Conservation (phyloP, 2,797 vertebrate genomes). For the Meriones psammophilus region DNA sequence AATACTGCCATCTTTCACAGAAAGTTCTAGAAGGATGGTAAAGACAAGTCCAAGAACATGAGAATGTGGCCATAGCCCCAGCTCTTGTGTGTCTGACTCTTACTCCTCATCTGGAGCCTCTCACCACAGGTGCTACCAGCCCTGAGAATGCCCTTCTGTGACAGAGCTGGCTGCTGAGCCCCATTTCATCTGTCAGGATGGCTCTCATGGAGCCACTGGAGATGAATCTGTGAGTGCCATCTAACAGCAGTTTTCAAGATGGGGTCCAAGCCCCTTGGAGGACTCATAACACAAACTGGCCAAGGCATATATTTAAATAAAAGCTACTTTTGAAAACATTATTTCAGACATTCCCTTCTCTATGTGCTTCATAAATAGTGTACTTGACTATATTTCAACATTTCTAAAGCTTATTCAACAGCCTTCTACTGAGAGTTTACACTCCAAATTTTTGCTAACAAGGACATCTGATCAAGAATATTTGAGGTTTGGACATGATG, state of each 20-base stretch:
- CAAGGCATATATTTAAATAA: neutral
- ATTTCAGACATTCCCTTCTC: neutral
- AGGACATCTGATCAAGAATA: neutral
- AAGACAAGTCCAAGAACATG: neutral
- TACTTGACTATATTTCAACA: neutral
- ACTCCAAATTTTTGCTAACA: neutral
- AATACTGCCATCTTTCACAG: neutral
- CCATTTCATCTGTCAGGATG: too few relatives aligned
- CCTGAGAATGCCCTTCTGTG: neutral
- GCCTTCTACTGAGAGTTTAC: neutral
- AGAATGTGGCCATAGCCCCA: neutral
- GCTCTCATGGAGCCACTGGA: rapidly evolving
- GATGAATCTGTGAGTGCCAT: neutral
- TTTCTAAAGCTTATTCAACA: neutral
- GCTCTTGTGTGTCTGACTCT: neutral
- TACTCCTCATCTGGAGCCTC: neutral
- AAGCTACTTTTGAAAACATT: neutral
- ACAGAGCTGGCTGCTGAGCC: too few relatives aligned
- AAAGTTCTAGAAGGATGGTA: neutral
- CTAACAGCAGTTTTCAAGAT: neutral
- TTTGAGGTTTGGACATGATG: neutral
- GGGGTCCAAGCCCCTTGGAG: neutral
- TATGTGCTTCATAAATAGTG: neutral
- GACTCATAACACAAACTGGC: neutral
- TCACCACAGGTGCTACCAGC: neutral